A percentile compares a stretch with the other conserved stretches of the same genome.
Conservation (phyloP, 2,113 vertebrate species). For the Fukomys damarensis region DNA sequence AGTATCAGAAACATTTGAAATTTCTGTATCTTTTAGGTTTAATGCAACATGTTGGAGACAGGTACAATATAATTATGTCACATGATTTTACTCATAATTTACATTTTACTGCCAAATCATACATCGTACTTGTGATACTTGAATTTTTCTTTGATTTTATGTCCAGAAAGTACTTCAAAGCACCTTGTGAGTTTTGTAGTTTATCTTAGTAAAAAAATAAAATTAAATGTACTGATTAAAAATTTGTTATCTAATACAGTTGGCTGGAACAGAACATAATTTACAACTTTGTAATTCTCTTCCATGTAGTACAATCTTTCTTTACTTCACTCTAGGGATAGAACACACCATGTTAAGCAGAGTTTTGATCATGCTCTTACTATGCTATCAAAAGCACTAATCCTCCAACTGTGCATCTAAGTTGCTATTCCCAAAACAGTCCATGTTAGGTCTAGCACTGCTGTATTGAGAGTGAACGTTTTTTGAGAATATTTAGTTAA, state of each 20-base stretch:
- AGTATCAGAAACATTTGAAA: constrained; percentile 12
- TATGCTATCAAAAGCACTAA: constrained; percentile 61
- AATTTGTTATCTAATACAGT: neutral
- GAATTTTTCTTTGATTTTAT: constrained; percentile 17
- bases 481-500: neutral
- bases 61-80: neutral
- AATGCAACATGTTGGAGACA: neutral
- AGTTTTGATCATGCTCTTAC: constrained; percentile 26
- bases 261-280: constrained; percentile 17
- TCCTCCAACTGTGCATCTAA: neutral
- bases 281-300: constrained; percentile 45
- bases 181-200: neutral
- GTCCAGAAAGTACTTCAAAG: neutral
- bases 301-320: constrained; percentile 52
- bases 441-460: neutral
- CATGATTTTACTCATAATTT: neutral
- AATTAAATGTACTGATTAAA: constrained; percentile 62
- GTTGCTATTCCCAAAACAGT: neutral
- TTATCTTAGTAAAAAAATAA: constrained; percentile 8
- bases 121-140: neutral
- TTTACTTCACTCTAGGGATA: constrained; percentile 13
- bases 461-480: neutral
- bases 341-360: constrained; percentile 38
- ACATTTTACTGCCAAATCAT: constrained; percentile 13
- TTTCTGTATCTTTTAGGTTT: neutral